These are phyloP conservation scores for Enoplosus armatus DNA, from an alignment of 2,797 vertebrate species.

Conservation along the genomic window DNA sequence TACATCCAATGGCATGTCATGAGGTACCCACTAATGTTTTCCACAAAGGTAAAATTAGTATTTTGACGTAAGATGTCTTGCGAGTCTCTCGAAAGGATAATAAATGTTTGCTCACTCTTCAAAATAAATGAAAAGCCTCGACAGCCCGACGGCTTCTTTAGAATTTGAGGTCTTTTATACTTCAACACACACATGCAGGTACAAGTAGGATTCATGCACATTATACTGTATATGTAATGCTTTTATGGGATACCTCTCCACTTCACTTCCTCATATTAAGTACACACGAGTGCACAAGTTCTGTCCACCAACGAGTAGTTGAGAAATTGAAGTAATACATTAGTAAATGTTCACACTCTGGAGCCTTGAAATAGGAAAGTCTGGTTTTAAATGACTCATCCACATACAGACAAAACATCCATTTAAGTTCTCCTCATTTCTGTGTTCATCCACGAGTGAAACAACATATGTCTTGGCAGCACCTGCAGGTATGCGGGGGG, in stretches of 20 bases:
- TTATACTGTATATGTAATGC: not conserved
- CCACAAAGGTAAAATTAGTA: not conserved
- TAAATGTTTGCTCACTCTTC: not conserved
- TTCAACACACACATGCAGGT: not conserved
- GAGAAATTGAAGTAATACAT: not conserved
- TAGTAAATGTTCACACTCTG: not conserved
- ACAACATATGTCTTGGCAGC: constrained; percentile 20
- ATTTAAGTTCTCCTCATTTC: not conserved
- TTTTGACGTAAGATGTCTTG: not conserved
- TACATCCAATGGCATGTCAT: not conserved
- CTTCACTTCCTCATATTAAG: too few species aligned
- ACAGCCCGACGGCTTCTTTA: too few species aligned
- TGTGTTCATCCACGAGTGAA: constrained; percentile 31
- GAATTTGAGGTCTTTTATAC: not conserved
- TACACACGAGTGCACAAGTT: not conserved
- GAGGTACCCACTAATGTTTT: not conserved
- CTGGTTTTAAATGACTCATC: not conserved
- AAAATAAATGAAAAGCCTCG: too few species aligned
- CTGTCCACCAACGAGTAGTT: not conserved
- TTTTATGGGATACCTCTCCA: too few species aligned
- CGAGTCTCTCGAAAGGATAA: not conserved
- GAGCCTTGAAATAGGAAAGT: not conserved
- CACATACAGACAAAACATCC: not conserved
- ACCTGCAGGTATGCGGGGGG: not conserved
- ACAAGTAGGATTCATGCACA: not conserved